Conservation (phyloP, 2,888 invertebrate genomes). For the Autographa gamma region DNA sequence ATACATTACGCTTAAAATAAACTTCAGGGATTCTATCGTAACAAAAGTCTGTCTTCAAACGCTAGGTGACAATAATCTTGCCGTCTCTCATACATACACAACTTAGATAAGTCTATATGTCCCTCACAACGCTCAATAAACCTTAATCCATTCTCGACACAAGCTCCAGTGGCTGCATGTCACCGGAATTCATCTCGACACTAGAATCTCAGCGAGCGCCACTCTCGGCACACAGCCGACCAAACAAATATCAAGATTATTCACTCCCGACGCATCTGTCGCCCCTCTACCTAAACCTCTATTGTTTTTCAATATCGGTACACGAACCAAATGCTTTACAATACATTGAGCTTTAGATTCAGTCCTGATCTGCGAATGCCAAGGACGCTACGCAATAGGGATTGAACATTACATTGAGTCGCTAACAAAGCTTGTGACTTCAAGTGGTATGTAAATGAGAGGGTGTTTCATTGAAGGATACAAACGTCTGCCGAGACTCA, state of each 20-base stretch:
- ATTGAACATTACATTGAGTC: not conserved
- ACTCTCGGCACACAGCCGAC: not conserved
- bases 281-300: not conserved
- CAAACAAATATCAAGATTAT: constrained; percentile 8
- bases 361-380: no score
- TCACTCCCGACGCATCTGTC: constrained; percentile 9
- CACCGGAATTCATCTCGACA: not conserved
- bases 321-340: not conserved
- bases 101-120: no score
- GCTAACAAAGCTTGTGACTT: not conserved
- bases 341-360: not conserved
- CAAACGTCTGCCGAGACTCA: constrained; percentile 15
- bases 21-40: no score
- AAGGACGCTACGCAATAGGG: not conserved
- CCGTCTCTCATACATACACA: no score
- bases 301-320: not conserved
- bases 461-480: constrained; percentile 17
- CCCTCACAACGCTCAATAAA: no score
- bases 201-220: not conserved
- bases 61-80: no score
- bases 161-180: not conserved
- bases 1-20: no score
- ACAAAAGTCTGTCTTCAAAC: no score
- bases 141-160: not conserved
- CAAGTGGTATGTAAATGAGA: constrained; percentile 15